Evolutionary conservation across 1,140 invertebrate species (phyloP), one percentile per base, ranked within the genome.

Genomic region (Chironomus tepperi): DNA sequence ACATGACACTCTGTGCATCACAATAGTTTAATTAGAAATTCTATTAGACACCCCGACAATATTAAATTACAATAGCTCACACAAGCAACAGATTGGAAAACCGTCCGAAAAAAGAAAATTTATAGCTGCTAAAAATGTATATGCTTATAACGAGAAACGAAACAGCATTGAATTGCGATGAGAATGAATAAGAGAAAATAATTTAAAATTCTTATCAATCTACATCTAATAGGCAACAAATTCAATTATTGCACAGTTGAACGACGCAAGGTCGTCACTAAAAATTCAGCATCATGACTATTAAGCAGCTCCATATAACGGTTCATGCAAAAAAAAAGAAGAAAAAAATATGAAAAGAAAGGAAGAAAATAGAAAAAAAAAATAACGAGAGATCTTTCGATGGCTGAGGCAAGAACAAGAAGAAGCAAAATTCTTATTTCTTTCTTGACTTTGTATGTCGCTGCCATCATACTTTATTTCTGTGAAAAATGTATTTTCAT

Each of bases 401-500:
- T 57, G 47, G 10, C n/a, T 15, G n/a, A n/a, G 47, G 47, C 47
- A 57, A 57, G n/a, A 57, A 57, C 24, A 34, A 34, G 24, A 15
- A 47, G 47, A 57, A n/a, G 47, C n/a, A n/a, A n/a, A 57, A n/a
- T 57, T 57, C 47, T 57, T 57, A 57, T 57, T 57, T 57, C 47
- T 57, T 57, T 57, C 47, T n/a, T 34, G 24, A 34, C 24, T 34
- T 34, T 34, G 24, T 34, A 34, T 34, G 24, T 34, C 24, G 24
- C 24, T 34, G 24, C 24, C 24, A 34, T 34, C 24, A 34, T 34
- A 34, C 24, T 34, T 34, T 2, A 2, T 34, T 34, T 5, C 15
- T 70, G 19, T n/a, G n/a, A n/a, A 70, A 70, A 70, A 70, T 70
- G 18, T 18, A 70, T 70, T 70, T 70, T 70, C 65, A 18, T 21